Evolutionary conservation across 1,140 invertebrate species (phyloP).

Genomic region (Lepidurus packardi): DNA sequence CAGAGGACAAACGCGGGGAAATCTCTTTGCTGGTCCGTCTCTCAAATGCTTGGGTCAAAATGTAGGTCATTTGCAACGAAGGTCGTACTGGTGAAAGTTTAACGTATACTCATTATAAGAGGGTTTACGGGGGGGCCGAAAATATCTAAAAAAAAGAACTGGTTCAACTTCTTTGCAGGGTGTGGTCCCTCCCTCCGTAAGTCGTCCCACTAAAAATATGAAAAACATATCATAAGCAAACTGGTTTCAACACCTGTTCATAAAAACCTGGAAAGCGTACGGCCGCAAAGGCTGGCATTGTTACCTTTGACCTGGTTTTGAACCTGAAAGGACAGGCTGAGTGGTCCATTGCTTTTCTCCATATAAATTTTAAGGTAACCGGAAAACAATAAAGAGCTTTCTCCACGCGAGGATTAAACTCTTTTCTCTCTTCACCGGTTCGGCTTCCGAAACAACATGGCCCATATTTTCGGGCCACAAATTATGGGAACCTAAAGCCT

Average conservation of each 20-base stretch:
- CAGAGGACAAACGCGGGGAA: too few relatives aligned
- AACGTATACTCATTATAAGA: background rate
- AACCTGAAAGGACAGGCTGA: background rate
- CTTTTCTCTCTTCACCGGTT: background rate
- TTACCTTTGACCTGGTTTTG: background rate
- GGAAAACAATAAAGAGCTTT: background rate
- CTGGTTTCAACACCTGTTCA: background rate
- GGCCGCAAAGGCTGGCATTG: background rate
- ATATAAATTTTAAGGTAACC: background rate
- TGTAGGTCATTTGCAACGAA: background rate
- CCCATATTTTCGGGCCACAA: background rate
- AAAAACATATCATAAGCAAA: background rate
- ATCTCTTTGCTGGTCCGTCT: too few relatives aligned
- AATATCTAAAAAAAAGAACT: background rate
- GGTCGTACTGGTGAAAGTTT: constrained; percentile 14
- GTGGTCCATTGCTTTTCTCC: background rate
- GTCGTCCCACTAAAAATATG: background rate
- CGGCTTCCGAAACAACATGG: background rate
- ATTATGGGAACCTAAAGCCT: too few relatives aligned
- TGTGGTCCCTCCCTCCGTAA: background rate
- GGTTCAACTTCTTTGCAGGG: background rate
- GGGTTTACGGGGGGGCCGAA: background rate
- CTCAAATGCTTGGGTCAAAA: background rate
- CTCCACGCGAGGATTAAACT: background rate
- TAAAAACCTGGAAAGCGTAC: background rate